phyloP scores from a whole-genome alignment of 2,888 invertebrate species.

The Laothoe populi region DNA sequence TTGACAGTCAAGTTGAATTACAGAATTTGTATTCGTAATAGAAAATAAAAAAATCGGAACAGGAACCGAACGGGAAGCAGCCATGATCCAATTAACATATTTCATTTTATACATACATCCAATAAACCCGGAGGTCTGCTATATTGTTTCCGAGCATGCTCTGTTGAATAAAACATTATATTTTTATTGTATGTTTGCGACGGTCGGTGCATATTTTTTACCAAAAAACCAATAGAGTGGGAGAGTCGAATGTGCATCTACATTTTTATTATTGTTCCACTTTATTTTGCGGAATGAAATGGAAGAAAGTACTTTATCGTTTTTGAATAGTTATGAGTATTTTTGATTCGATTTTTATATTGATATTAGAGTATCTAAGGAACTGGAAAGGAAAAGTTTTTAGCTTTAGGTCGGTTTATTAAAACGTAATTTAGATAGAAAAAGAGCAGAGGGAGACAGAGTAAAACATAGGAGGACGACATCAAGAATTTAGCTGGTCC shows the following conservation, averaged over 20 bases:
- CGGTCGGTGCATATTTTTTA: conserved; percentile 74
- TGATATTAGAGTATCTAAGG: background rate
- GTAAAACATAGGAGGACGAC: too few species aligned
- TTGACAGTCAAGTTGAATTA: background rate
- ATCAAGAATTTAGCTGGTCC: too few species aligned
- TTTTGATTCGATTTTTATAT: conserved; percentile 6
- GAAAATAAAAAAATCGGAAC: conserved; percentile 8
- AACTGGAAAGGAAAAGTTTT: background rate
- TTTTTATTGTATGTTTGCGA: conserved; percentile 73
- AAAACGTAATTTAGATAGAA: background rate
- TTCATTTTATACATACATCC: conserved; percentile 57
- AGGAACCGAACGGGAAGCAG: conserved; percentile 14
- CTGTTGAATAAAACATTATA: conserved; percentile 77
- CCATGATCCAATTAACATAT: conserved; percentile 45
- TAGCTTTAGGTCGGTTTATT: background rate
- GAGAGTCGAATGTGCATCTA: conserved; percentile 57
- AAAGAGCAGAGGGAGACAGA: background rate
- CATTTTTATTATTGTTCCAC: conserved; percentile 62
- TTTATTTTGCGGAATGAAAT: conserved; percentile 14
- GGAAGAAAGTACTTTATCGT: background rate
- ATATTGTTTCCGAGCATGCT: conserved; percentile 70
- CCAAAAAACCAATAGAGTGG: conserved; percentile 55
- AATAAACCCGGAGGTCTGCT: conserved; percentile 58
- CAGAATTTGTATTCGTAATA: conserved; percentile 1
- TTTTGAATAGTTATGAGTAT: conserved; percentile 6